Conservation (phyloP, 2,888 invertebrate genomes). For the Andrena trimmerana region DNA sequence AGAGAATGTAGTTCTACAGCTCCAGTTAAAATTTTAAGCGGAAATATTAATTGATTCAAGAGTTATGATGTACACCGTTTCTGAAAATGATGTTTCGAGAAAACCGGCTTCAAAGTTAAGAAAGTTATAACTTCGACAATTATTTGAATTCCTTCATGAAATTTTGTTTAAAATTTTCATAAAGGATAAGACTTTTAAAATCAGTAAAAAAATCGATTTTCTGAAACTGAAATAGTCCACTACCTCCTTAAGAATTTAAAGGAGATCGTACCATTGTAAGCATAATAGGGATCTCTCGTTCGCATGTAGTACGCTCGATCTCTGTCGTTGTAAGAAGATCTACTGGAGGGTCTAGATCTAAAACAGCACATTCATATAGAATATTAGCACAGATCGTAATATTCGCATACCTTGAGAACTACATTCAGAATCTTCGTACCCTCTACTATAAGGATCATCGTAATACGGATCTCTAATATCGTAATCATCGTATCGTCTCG, state of each 20-base stretch:
- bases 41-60: too few relatives aligned
- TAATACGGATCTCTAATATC: conserved; percentile 80
- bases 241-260: background rate
- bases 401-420: background rate
- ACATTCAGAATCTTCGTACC: conserved; percentile 62
- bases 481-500: conserved; percentile 81
- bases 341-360: conserved; percentile 83
- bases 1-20: too few relatives aligned
- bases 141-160: too few relatives aligned
- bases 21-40: too few relatives aligned
- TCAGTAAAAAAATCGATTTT: too few relatives aligned
- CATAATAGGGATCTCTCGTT: conserved; percentile 81
- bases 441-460: conserved; percentile 82
- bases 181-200: too few relatives aligned
- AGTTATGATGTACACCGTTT: too few relatives aligned
- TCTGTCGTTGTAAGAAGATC: conserved; percentile 84
- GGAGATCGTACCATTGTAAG: conserved; percentile 77
- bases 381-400: background rate
- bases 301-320: conserved; percentile 82
- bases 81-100: too few relatives aligned
- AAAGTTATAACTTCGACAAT: too few relatives aligned
- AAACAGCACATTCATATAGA: background rate
- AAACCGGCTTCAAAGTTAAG: too few relatives aligned
- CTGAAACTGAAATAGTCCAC: too few relatives aligned
- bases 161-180: too few relatives aligned